phyloP scores from a whole-genome alignment of 2,888 invertebrate genomes.

The Lasioglossum lativentre region DNA sequence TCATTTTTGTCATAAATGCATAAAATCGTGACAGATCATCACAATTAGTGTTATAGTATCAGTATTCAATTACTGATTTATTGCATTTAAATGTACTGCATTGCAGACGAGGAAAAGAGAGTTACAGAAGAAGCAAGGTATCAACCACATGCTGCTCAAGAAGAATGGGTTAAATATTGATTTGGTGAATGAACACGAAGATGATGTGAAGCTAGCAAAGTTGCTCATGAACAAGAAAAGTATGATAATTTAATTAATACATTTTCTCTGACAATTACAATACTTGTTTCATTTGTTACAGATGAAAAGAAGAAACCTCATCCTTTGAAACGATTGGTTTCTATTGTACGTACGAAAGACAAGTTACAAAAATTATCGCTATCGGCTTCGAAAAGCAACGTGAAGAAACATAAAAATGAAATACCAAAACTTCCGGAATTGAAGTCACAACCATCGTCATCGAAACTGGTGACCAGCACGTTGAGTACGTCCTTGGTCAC shows the following conservation, averaged over 20 bases:
- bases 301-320: slow-evolving; percentile 65
- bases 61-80: slow-evolving; percentile 11
- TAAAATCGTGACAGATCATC: neutral
- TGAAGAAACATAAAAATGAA: slow-evolving; percentile 48
- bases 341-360: slow-evolving; percentile 73
- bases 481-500: slow-evolving; percentile 76
- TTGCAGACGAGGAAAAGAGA: slow-evolving; percentile 90
- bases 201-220: slow-evolving; percentile 92
- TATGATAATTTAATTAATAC: slow-evolving; percentile 68
- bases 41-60: neutral
- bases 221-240: slow-evolving; percentile 89
- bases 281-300: slow-evolving; percentile 52
- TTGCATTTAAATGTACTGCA: slow-evolving; percentile 38
- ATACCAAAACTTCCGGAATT: slow-evolving; percentile 58
- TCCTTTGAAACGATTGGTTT: slow-evolving; percentile 75
- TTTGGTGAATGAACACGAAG: slow-evolving; percentile 91
- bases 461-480: slow-evolving; percentile 41
- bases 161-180: slow-evolving; percentile 92
- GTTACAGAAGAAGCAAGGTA: slow-evolving; percentile 88
- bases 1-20: neutral
- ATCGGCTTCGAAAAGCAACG: slow-evolving; percentile 17
- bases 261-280: neutral
- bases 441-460: slow-evolving; percentile 53
- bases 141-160: slow-evolving; percentile 90
- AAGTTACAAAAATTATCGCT: slow-evolving; percentile 62